Evolutionary conservation across 1,140 invertebrate species (phyloP).

Genomic region (Magallana gigas): DNA sequence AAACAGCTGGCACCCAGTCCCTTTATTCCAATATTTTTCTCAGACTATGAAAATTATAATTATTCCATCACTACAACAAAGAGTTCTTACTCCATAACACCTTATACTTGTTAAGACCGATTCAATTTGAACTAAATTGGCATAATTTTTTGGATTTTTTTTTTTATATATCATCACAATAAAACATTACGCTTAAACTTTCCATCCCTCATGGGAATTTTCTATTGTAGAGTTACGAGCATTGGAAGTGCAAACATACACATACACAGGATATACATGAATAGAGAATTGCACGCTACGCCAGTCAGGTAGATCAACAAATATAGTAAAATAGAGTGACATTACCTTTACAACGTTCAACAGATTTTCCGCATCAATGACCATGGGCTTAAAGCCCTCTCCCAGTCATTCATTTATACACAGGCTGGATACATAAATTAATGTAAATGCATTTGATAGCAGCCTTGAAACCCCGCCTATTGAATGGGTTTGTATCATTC

Average conservation of each 20-base stretch:
- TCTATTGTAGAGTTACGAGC: no score
- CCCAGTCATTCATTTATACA: not conserved
- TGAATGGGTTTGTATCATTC: not conserved
- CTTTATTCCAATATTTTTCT: no score
- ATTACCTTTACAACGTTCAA: slow-evolving; percentile 10
- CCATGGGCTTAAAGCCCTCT: not conserved
- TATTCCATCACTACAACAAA: no score
- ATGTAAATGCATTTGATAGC: not conserved
- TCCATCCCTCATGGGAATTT: no score
- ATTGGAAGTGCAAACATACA: no score
- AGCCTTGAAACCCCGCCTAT: not conserved
- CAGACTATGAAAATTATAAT: no score
- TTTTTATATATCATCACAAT: no score
- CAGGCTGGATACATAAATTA: not conserved
- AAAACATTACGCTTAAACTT: no score
- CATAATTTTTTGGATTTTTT: no score
- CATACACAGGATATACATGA: not conserved
- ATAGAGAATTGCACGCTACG: not conserved
- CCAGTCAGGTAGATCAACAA: not conserved
- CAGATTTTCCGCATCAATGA: not conserved
- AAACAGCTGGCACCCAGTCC: not conserved
- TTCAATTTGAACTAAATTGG: no score
- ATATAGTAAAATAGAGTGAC: not conserved
- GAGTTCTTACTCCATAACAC: no score
- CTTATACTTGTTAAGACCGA: no score